Percentiles rank a stretch among this genome's conserved stretches.
phyloP scores from a whole-genome alignment of 2,888 invertebrate genomes.

The Noctua comes region DNA sequence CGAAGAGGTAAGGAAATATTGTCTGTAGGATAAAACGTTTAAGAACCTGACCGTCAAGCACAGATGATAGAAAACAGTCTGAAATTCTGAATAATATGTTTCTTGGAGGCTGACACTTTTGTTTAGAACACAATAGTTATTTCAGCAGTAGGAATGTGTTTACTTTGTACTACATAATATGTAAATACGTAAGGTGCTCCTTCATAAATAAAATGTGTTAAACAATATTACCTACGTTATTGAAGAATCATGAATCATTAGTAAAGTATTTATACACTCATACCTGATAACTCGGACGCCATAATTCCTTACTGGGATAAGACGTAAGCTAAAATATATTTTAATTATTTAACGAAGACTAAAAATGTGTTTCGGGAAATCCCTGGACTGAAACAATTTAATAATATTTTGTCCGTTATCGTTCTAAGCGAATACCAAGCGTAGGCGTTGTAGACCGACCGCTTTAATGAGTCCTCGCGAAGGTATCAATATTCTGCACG shows the following conservation, averaged over 20 bases:
- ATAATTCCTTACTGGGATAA: not conserved
- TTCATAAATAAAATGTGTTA: not conserved
- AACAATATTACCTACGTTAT: not conserved
- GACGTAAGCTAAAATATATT: not conserved
- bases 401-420: not conserved
- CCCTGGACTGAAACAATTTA: not conserved
- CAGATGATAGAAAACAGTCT: not conserved
- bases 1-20: not conserved
- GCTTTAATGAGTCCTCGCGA: too few relatives aligned
- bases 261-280: not conserved
- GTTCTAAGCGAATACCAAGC: not conserved
- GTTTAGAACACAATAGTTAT: conserved; percentile 6
- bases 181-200: not conserved
- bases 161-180: conserved; percentile 4
- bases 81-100: not conserved
- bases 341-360: not conserved
- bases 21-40: not conserved
- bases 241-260: not conserved
- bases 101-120: not conserved
- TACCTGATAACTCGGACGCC: not conserved
- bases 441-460: too few relatives aligned
- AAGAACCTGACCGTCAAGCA: not conserved
- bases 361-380: not conserved
- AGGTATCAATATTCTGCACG: too few relatives aligned
- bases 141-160: conserved; percentile 19